Conservation (phyloP, 2,888 invertebrate species). For the Germaria angustata region DNA sequence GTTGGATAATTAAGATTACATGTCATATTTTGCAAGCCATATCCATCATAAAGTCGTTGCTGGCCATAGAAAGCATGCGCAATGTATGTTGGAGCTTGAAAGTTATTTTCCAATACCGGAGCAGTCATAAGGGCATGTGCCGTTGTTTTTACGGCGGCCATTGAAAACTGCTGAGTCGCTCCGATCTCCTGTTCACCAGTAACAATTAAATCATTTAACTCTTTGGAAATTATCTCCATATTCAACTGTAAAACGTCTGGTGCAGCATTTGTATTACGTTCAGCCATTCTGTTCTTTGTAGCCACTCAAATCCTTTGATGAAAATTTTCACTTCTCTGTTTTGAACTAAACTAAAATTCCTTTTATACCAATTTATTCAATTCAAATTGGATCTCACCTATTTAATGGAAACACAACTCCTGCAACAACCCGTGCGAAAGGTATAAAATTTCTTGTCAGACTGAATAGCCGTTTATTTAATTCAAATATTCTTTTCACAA, state of each 20-base stretch:
- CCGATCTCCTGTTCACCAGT: conserved; percentile 23
- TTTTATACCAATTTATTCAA: neutral
- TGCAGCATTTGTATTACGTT: conserved; percentile 1
- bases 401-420: neutral
- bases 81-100: neutral
- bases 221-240: conserved; percentile 65
- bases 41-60: neutral
- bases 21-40: neutral
- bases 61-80: neutral
- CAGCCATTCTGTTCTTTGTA: neutral
- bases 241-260: conserved; percentile 58
- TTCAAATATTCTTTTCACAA: conserved; percentile 28
- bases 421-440: neutral
- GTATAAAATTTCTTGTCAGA: conserved; percentile 18
- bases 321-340: neutral
- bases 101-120: neutral
- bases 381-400: neutral
- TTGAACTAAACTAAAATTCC: neutral
- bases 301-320: neutral
- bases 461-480: conserved; percentile 32
- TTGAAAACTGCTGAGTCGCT: neutral
- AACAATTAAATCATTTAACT: conserved; percentile 57
- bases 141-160: neutral
- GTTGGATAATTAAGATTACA: conserved; percentile 1
- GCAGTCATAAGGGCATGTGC: neutral